Evolutionary conservation across 2,888 invertebrate genomes (phyloP).

Genomic region (Tiliacea citrago): DNA sequence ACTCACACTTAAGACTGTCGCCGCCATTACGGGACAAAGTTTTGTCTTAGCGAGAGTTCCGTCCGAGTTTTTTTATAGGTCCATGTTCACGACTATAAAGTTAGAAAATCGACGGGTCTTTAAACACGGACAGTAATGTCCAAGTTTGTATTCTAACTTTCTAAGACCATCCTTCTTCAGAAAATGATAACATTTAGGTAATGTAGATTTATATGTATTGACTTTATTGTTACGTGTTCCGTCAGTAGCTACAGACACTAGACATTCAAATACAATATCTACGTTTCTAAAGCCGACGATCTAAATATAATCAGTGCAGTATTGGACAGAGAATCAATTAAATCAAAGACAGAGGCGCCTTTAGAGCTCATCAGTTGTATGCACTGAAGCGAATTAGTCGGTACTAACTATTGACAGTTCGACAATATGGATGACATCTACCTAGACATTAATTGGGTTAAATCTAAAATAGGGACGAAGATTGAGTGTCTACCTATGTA

Average conservation of each 20-base stretch:
- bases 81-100: too few relatives aligned
- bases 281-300: not conserved
- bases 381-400: slow-evolving; percentile 6
- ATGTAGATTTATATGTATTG: too few relatives aligned
- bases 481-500: not conserved
- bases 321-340: not conserved
- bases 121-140: too few relatives aligned
- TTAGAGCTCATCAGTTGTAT: not conserved
- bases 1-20: too few relatives aligned
- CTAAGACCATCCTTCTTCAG: too few relatives aligned
- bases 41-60: too few relatives aligned
- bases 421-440: not conserved
- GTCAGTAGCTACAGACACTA: not conserved
- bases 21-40: too few relatives aligned
- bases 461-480: slow-evolving; percentile 1
- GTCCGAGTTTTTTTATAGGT: too few relatives aligned
- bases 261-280: not conserved
- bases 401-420: not conserved
- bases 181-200: too few relatives aligned
- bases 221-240: not conserved
- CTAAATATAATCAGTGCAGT: slow-evolving; percentile 3
- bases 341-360: not conserved
- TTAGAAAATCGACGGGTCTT: too few relatives aligned
- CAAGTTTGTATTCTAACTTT: too few relatives aligned
- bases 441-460: not conserved